Conservation (phyloP, 2,113 vertebrate species). For the Vanacampus margaritifer region DNA sequence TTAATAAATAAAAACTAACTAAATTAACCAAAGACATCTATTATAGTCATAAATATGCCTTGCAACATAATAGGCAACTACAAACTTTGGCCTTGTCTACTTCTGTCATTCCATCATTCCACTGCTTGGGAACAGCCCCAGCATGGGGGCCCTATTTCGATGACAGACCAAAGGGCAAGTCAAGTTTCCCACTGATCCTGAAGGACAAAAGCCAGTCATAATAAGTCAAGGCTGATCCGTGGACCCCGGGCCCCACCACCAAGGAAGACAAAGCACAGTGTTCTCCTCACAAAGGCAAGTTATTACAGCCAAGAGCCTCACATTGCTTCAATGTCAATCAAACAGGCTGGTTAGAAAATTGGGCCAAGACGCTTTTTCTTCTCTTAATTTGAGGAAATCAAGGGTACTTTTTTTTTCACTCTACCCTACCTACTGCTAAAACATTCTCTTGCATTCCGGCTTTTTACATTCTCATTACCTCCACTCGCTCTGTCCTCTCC, state of each 20-base stretch:
- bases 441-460: slow-evolving; percentile 49
- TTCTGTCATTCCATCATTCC: slow-evolving; percentile 44
- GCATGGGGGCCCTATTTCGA: slow-evolving; percentile 54
- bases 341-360: slow-evolving; percentile 44
- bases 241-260: slow-evolving; percentile 49
- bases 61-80: slow-evolving; percentile 20
- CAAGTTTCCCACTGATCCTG: slow-evolving; percentile 61
- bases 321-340: slow-evolving; percentile 71
- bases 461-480: slow-evolving; percentile 69
- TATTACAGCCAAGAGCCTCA: slow-evolving; percentile 69
- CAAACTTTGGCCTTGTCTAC: slow-evolving; percentile 28
- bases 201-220: slow-evolving; percentile 70
- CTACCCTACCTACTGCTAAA: slow-evolving; percentile 50
- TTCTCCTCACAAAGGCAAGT: slow-evolving; percentile 62
- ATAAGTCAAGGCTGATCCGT: slow-evolving; percentile 64
- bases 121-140: slow-evolving; percentile 35
- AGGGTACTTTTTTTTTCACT: slow-evolving; percentile 64
- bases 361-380: slow-evolving; percentile 59
- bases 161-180: slow-evolving; percentile 63
- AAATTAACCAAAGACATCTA: neutral
- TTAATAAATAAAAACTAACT: neutral
- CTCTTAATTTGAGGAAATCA: slow-evolving; percentile 73
- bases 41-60: neutral
- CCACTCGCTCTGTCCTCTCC: slow-evolving; percentile 64
- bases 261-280: slow-evolving; percentile 60